Evolutionary conservation across 2,888 invertebrate genomes (phyloP), one percentile per base, ranked within the genome.

Genomic region (Polydesmus complanatus): DNA sequence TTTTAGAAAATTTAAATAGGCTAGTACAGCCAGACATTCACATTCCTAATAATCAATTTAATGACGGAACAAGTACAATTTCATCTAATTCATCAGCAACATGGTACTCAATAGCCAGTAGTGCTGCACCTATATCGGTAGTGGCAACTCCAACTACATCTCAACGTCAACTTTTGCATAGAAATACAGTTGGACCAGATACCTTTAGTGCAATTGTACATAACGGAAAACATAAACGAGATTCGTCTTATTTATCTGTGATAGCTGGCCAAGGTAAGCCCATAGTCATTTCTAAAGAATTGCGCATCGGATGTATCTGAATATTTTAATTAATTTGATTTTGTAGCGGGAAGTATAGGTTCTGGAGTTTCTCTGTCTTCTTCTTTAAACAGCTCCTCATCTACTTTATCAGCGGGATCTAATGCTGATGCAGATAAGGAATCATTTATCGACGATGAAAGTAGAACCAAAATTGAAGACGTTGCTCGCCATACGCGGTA

Each of bases 1-100:
- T 92, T 1, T 77, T 90, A 71, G 95, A 95, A 67, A 91, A 91
- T 76, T 79, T 91, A 60, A 84, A 86, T 69, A 81, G 93, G 48
- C 79, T 90, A 37, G 75, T 77, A 56, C 65, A 59, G 19, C 52
- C 56, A 27, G 59, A 59, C 21, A 60, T 14, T 8, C 5, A 37
- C 37, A 37, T 37, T 37, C 37, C 37, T 37, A 37, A 37, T 8
- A 5, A 37, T 5, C 37, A 37, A 14, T 67, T 73, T 81, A 60
- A 76, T 80, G 60, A 81, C 81, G 3, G 78, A 79, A 14, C 80
- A 80, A 61, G 80, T 79, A 68, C 80, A 81, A 61, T 81, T 79
- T 71, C 75, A 81, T 27, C 78, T 78, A 61, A 76, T 75, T 56
- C 56, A 11, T 60, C 60, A 2, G 19, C 47, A 18, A 48, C 54